Conservation (phyloP, 2,888 invertebrate genomes). For the Laspeyria flexula region DNA sequence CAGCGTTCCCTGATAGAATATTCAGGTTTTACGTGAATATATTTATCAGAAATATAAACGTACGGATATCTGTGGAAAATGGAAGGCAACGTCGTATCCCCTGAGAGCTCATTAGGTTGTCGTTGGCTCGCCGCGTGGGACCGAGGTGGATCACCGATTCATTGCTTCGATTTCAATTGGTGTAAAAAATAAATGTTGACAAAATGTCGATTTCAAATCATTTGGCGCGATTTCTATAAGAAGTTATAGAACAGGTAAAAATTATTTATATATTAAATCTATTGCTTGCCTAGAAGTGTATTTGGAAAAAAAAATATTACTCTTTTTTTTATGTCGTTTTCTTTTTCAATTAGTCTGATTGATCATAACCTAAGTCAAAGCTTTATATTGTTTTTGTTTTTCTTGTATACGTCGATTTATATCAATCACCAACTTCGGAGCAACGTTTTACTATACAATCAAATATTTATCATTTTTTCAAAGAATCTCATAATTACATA, state of each 20-base stretch:
- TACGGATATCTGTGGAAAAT: conserved; percentile 54
- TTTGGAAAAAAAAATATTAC: too few species aligned
- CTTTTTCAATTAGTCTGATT: background rate
- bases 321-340: background rate
- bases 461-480: too few species aligned
- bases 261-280: too few species aligned
- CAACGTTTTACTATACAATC: too few species aligned
- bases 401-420: background rate
- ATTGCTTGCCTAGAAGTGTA: too few species aligned
- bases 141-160: conserved; percentile 52
- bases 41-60: conserved; percentile 46
- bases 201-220: conserved; percentile 27
- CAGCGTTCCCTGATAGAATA: conserved; percentile 42
- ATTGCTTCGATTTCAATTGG: conserved; percentile 54
- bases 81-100: conserved; percentile 52
- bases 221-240: background rate
- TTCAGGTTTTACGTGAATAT: conserved; percentile 47
- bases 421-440: conserved; percentile 4
- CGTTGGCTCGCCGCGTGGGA: conserved; percentile 49
- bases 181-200: conserved; percentile 45
- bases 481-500: too few species aligned
- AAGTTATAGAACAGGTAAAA: too few species aligned
- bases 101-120: conserved; percentile 67
- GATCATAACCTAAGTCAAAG: background rate
- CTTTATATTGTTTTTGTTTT: background rate